Conservation (phyloP, 2,113 vertebrate genomes). For the Rhizomys pruinosus region DNA sequence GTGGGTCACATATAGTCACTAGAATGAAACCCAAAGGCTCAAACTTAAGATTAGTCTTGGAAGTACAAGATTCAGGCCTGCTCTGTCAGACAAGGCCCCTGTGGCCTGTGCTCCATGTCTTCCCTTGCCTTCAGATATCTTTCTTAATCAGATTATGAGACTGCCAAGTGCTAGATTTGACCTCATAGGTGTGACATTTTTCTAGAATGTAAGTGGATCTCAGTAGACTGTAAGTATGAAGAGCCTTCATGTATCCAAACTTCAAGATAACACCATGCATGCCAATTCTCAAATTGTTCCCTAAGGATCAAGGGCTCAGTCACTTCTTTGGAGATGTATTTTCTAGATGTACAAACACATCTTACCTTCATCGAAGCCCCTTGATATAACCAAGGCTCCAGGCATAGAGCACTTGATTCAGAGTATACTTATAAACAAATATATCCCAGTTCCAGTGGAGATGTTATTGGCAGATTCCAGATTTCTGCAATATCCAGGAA, state of each 20-base stretch:
- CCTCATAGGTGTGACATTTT: neutral
- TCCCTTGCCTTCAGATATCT: neutral
- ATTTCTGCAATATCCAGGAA: neutral
- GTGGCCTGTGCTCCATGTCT: neutral
- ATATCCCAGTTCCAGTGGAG: neutral
- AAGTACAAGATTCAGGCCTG: neutral
- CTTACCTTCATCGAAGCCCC: neutral
- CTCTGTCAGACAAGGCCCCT: neutral
- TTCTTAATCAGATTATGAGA: neutral
- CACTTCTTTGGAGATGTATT: too few species aligned
- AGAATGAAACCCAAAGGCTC: neutral
- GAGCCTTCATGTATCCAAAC: neutral
- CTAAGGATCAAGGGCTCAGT: neutral
- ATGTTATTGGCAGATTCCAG: neutral
- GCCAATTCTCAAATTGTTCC: neutral
- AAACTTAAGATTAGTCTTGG: neutral
- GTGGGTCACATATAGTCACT: neutral
- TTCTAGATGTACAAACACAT: neutral
- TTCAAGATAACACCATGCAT: neutral
- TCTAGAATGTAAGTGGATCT: too few species aligned
- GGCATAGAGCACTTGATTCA: neutral
- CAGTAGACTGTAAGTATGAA: neutral
- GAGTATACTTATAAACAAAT: rapidly evolving
- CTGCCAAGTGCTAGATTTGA: neutral
- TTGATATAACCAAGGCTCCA: neutral